These are phyloP conservation scores for Argyrosomus regius DNA, from an alignment of 2,797 vertebrate species.

Conservation along the genomic window DNA sequence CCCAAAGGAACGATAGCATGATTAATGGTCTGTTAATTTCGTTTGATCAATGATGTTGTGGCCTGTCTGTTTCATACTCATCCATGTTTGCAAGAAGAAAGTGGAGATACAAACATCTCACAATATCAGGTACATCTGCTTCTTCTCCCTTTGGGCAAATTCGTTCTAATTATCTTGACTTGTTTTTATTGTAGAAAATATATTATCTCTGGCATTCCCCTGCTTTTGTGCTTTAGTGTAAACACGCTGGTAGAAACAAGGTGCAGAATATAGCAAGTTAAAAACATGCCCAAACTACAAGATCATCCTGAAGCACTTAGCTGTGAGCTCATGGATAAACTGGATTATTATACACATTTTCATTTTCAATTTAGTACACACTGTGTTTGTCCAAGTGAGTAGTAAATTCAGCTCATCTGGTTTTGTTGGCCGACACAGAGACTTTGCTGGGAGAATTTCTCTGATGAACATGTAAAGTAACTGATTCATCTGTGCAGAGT, in stretches of 20 bases:
- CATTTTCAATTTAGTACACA: conserved; percentile 16
- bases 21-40: conserved; percentile 6
- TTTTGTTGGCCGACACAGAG: conserved; percentile 34
- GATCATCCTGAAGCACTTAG: conserved; percentile 19
- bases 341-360: conserved; percentile 26
- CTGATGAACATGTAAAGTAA: conserved; percentile 68
- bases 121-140: neutral
- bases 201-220: neutral
- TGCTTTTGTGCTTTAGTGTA: neutral
- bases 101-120: neutral
- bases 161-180: neutral
- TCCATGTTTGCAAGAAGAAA: neutral
- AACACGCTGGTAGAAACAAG: neutral
- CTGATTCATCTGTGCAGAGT: conserved; percentile 65
- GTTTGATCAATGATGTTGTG: conserved; percentile 35
- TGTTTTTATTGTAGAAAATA: neutral
- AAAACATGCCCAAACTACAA: neutral
- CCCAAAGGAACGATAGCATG: conserved; percentile 15
- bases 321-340: neutral
- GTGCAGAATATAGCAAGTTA: neutral
- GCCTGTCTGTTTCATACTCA: conserved; percentile 8
- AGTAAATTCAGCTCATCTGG: conserved; percentile 49
- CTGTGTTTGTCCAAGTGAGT: conserved; percentile 35
- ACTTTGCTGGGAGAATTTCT: conserved; percentile 32
- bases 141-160: neutral